A percentile compares a stretch with the other conserved stretches of the same genome.
Conservation (phyloP, 2,888 invertebrate species). For the Boloria selene region DNA sequence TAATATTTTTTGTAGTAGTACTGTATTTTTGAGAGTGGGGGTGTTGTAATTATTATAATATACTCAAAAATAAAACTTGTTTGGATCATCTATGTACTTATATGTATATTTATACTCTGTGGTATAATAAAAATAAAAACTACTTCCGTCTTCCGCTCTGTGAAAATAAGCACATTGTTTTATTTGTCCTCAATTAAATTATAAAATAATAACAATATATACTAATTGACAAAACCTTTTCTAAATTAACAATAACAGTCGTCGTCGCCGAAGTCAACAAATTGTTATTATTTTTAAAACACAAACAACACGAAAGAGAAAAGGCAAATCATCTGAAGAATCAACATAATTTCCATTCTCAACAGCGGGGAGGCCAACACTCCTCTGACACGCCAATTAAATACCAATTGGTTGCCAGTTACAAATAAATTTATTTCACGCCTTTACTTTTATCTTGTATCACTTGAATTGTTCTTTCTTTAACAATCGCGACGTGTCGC, state of each 20-base stretch:
- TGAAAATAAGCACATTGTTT: too few relatives aligned
- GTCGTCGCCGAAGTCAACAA: neutral
- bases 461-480: constrained; percentile 68
- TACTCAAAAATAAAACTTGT: too few relatives aligned
- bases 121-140: too few relatives aligned
- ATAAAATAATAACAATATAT: too few relatives aligned
- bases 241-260: neutral
- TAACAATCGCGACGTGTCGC: constrained; percentile 64
- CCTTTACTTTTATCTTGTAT: constrained; percentile 72
- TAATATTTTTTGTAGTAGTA: too few relatives aligned
- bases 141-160: too few relatives aligned
- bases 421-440: constrained; percentile 72
- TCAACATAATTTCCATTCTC: constrained; percentile 47
- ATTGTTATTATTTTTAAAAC: constrained; percentile 28
- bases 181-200: too few relatives aligned
- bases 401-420: constrained; percentile 62
- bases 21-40: too few relatives aligned
- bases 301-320: constrained; percentile 36
- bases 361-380: constrained; percentile 45
- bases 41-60: too few relatives aligned
- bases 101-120: too few relatives aligned
- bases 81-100: too few relatives aligned
- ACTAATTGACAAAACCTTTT: neutral
- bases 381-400: constrained; percentile 68
- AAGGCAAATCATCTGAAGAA: constrained; percentile 44